Base-by-base conservation (phyloP, 1,140 invertebrate genomes). In the Polypedilum vanderplanki region DNA sequence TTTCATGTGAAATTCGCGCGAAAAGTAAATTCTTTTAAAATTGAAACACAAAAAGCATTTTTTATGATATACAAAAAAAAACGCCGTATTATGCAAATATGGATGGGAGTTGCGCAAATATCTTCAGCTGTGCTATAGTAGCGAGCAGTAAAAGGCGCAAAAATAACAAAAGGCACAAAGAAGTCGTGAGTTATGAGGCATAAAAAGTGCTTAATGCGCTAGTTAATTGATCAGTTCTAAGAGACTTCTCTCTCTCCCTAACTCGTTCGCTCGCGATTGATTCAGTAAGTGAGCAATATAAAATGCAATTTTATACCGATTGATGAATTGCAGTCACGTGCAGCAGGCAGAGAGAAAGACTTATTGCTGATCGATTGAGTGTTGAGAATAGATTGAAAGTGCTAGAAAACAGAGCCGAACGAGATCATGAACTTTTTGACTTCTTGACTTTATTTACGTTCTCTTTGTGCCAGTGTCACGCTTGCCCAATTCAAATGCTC, bases 311-410 rank as follows among this genome's bases (percentile, higher is more conserved):
- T 57, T n/a, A 57, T 57, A 15, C 46, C 46, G 46, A 57, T 57
- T 57, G 46, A 57, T 57, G 46, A 57, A 57, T 57, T 57, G 46
- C 46, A 57, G 46, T 57, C 46, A 57, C 46, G 46, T 57, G 46
- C 12, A 57, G 24, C 24, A 33, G 24, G 24, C 24, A 33, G 24
- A 33, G 24, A 33, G 24, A 33, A 33, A 57, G n/a, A n/a, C 46
- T 57, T 57, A 57, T 57, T 57, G 46, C 46, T n/a, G 46, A 57
- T 57, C 46, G 10, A 57, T 57, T 57, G 46, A 57, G 46, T 57
- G 46, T 57, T 57, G 41, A 46, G 41, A 46, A 46, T 12, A 46
- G 15, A 46, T 46, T 46, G 46, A 15, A 57, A 57, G 46, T 57
- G 46, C 46, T 57, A n/a, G 12, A 12, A 57, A 57, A 57, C n/a